phyloP scores from a whole-genome alignment of 2,888 invertebrate species.

The Hetaerina titia region DNA sequence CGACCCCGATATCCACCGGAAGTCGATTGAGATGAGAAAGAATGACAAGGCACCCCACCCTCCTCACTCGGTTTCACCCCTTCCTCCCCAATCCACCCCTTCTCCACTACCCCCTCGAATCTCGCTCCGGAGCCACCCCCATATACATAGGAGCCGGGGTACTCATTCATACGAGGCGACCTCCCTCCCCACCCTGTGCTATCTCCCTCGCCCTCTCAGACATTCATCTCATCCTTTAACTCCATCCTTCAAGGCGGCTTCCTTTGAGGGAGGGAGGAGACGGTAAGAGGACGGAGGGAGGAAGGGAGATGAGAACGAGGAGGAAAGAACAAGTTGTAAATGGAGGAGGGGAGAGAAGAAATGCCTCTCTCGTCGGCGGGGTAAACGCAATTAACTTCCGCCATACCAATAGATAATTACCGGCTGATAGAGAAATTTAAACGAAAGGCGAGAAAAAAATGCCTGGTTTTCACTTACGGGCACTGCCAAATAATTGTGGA shows the following conservation, averaged over 20 bases:
- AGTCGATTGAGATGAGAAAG: constrained; percentile 58
- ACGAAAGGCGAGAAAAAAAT: background rate
- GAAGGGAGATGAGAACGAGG: background rate
- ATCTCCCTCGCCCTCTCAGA: background rate
- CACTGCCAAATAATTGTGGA: too few species aligned
- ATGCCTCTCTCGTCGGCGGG: background rate
- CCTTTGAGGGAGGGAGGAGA: constrained; percentile 16
- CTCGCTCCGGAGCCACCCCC: too few species aligned
- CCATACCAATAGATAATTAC: background rate
- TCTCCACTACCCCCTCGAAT: too few species aligned
- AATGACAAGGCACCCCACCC: constrained; percentile 21
- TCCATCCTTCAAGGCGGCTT: constrained; percentile 13
- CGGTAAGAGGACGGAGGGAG: background rate
- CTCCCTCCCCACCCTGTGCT: background rate
- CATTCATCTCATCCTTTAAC: background rate
- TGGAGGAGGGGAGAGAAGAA: background rate
- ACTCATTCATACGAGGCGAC: constrained; percentile 27
- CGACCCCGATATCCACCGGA: constrained; percentile 5
- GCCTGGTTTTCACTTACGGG: too few species aligned
- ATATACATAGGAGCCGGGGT: background rate
- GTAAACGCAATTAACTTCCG: background rate
- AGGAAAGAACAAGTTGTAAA: background rate
- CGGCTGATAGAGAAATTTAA: background rate
- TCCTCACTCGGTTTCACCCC: constrained; percentile 6
- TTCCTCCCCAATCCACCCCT: background rate